Percentiles rank a stretch among this genome's conserved stretches.
Conservation (phyloP, 2,888 invertebrate species). For the Harmothoe impar region DNA sequence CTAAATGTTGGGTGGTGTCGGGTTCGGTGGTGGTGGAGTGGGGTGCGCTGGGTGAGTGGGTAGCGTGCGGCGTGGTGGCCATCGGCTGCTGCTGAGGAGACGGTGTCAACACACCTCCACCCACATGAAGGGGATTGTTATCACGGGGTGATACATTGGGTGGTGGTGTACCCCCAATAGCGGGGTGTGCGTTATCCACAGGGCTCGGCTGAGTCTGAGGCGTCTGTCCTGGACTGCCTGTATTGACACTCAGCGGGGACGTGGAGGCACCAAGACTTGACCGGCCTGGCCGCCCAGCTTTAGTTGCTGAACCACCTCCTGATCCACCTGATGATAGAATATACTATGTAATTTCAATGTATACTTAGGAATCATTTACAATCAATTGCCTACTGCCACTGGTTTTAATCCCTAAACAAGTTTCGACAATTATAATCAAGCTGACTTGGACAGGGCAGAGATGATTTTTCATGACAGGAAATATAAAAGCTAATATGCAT, state of each 20-base stretch:
- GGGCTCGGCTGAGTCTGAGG: constrained; percentile 58
- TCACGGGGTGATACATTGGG: constrained; percentile 35
- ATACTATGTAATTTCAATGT: neutral
- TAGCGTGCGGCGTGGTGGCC: constrained; percentile 56
- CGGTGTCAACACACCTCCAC: constrained; percentile 17
- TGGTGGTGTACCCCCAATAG: constrained; percentile 46
- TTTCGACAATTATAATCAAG: no score
- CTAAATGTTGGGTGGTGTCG: constrained; percentile 56
- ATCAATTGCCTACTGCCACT: no score
- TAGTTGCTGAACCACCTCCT: neutral
- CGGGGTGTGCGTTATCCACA: constrained; percentile 18
- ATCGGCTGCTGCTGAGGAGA: constrained; percentile 49
- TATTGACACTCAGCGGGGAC: constrained; percentile 49
- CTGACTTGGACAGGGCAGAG: no score
- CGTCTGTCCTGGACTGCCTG: constrained; percentile 34
- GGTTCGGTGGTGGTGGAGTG: constrained; percentile 60
- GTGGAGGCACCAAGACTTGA: constrained; percentile 11
- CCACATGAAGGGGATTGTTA: neutral
- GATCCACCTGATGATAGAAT: neutral
- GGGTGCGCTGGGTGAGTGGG: constrained; percentile 50
- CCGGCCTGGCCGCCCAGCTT: constrained; percentile 26
- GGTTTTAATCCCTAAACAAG: no score
- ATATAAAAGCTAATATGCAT: no score
- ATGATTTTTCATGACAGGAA: no score
- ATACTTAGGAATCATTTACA: neutral